Evolutionary conservation across 2,113 vertebrate genomes (phyloP).

Genomic region (Chaetodon auriga): DNA sequence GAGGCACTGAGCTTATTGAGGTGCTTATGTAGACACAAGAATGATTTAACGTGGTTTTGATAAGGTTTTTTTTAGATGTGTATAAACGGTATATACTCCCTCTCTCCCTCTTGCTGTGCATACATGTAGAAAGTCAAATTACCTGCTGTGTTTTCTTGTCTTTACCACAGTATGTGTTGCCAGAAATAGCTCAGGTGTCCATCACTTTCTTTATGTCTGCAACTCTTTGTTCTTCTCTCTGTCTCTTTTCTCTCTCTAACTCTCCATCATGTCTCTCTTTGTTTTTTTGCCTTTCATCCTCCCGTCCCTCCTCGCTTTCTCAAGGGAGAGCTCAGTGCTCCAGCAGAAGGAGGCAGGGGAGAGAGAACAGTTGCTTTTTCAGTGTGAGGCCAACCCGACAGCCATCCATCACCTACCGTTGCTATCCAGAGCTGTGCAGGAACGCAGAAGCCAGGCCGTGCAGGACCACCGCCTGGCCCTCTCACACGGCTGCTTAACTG

Average conservation of each 20-base stretch:
- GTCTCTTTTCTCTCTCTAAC: neutral
- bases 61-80: neutral
- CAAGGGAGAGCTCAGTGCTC: slow-evolving; percentile 79
- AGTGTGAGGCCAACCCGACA: slow-evolving; percentile 75
- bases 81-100: neutral
- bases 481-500: slow-evolving; percentile 74
- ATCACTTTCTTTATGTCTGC: slow-evolving; percentile 13
- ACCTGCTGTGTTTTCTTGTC: slow-evolving; percentile 10
- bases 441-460: slow-evolving; percentile 68
- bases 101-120: neutral
- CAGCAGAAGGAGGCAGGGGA: slow-evolving; percentile 68
- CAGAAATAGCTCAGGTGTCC: slow-evolving; percentile 42
- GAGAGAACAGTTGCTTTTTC: slow-evolving; percentile 69
- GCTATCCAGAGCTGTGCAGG: slow-evolving; percentile 78
- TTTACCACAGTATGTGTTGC: slow-evolving; percentile 11
- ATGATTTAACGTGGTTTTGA: neutral
- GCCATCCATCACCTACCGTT: slow-evolving; percentile 75
- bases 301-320: neutral
- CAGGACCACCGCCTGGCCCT: slow-evolving; percentile 78
- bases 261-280: neutral
- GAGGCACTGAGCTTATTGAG: slow-evolving; percentile 83
- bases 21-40: slow-evolving; percentile 62
- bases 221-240: slow-evolving; percentile 24
- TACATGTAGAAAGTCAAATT: slow-evolving; percentile 3
- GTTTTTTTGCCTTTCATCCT: slow-evolving; percentile 30